Percentiles rank a stretch among this genome's conserved stretches.
phyloP scores from a whole-genome alignment of 2,113 vertebrate genomes.

The Nannospalax galili region DNA sequence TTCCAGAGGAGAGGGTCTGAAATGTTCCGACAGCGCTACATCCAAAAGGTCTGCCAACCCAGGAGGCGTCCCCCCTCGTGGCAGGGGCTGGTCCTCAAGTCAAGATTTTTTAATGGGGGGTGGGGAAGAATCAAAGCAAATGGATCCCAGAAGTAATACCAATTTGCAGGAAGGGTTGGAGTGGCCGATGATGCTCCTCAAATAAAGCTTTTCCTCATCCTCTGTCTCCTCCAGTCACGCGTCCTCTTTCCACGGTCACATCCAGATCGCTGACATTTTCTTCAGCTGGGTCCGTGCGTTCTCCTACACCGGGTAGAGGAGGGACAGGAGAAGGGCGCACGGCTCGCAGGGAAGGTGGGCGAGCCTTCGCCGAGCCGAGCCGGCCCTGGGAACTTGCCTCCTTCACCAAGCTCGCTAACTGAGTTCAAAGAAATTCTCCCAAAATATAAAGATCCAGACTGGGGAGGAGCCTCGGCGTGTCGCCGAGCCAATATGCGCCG shows the following conservation, averaged over 20 bases:
- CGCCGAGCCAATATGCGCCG: constrained; percentile 85
- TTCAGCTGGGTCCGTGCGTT: constrained; percentile 16
- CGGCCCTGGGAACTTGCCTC: constrained; percentile 79
- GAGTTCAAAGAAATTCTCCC: constrained; percentile 87
- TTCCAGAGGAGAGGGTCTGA: constrained; percentile 66
- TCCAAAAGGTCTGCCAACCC: constrained; percentile 77
- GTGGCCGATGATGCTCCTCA: constrained; percentile 57
- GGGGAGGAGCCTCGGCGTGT: constrained; percentile 87
- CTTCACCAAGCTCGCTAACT: constrained; percentile 76
- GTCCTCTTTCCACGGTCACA: constrained; percentile 57
- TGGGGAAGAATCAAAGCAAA: constrained; percentile 24
- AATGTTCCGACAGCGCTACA: constrained; percentile 73
- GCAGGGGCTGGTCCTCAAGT: constrained; percentile 25
- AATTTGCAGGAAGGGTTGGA: constrained; percentile 62
- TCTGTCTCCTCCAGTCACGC: constrained; percentile 70
- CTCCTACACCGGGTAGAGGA: constrained; percentile 6
- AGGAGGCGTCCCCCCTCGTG: constrained; percentile 7
- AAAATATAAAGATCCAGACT: constrained; percentile 86
- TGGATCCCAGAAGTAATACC: constrained; percentile 67
- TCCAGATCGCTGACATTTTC: constrained; percentile 66
- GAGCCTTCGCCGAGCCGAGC: constrained; percentile 53
- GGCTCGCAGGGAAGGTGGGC: constrained; percentile 4
- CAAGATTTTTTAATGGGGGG: constrained; percentile 19
- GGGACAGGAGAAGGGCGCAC: neutral
- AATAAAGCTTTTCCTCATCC: constrained; percentile 77